Conservation (phyloP, 2,113 vertebrate species). For the Myiozetetes cayanensis region DNA sequence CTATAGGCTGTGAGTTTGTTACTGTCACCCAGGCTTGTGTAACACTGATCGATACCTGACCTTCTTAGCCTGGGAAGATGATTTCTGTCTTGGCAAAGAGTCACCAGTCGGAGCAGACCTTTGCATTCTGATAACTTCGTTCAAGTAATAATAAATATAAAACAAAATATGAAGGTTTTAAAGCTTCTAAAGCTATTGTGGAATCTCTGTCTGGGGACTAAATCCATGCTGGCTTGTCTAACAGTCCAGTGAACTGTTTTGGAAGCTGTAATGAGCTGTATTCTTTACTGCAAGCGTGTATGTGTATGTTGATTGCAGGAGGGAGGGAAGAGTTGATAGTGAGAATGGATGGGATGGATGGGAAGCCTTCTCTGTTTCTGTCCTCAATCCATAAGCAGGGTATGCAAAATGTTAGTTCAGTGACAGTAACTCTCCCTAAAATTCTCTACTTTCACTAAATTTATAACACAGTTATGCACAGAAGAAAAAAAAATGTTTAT, state of each 20-base stretch:
- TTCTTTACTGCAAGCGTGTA: background rate
- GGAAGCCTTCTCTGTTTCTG: background rate
- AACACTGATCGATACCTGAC: background rate
- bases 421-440: background rate
- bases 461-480: background rate
- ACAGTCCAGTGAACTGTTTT: background rate
- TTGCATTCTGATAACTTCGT: constrained; percentile 23
- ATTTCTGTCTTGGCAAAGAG: constrained; percentile 11
- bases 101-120: background rate
- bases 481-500: background rate
- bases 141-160: background rate
- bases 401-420: background rate
- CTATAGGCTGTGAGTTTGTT: background rate
- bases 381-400: background rate
- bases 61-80: background rate
- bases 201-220: background rate
- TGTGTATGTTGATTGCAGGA: background rate
- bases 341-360: background rate
- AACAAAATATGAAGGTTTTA: background rate
- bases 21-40: background rate
- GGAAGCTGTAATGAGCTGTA: background rate
- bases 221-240: background rate
- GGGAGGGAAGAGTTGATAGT: background rate
- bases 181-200: background rate
- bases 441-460: background rate